Conservation (phyloP, 2,888 invertebrate species). For the Acleris laterana region DNA sequence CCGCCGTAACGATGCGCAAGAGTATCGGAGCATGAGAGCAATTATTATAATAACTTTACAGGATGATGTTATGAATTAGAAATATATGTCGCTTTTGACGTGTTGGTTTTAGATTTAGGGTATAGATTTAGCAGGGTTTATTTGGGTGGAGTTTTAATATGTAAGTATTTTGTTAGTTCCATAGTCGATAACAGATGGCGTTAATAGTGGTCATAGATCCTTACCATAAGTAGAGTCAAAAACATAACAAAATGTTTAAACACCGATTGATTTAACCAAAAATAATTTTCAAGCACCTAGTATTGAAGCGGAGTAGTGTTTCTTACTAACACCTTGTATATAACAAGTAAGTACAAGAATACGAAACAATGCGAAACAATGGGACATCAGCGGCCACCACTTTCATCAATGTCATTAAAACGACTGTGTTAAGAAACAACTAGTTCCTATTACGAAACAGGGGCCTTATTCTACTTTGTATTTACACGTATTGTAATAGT, state of each 20-base stretch:
- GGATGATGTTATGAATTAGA: constrained; percentile 49
- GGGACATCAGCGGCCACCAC: constrained; percentile 23
- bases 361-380: constrained; percentile 34
- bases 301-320: no score
- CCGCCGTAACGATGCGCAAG: constrained; percentile 60
- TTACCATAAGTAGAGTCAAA: no score
- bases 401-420: constrained; percentile 31
- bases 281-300: no score
- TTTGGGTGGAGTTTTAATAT: background rate
- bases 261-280: no score
- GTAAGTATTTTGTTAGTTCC: background rate
- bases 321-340: constrained; percentile 13
- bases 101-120: background rate
- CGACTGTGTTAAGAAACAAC: constrained; percentile 17
- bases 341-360: constrained; percentile 10
- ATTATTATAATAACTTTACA: constrained; percentile 49
- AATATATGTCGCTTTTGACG: constrained; percentile 3
- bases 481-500: no score
- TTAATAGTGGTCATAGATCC: constrained; percentile 36
- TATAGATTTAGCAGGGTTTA: background rate
- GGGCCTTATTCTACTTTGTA: no score
- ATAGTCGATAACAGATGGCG: constrained; percentile 51
- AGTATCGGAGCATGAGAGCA: constrained; percentile 65
- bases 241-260: no score
- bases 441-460: constrained; percentile 13